phyloP scores from a whole-genome alignment of 2,797 vertebrate species.

The Myotis pilosus region DNA sequence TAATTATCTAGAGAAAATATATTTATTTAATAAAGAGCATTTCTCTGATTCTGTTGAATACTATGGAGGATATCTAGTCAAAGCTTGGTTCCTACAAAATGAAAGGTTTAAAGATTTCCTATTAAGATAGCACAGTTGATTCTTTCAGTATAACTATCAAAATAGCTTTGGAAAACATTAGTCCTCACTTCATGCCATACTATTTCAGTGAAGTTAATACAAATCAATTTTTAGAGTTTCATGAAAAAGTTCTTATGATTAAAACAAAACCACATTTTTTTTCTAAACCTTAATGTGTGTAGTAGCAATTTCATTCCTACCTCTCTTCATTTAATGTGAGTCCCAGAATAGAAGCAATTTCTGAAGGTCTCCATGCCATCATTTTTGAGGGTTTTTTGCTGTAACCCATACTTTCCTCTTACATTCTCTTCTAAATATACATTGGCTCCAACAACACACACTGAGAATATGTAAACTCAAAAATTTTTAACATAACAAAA shows the following conservation, averaged over 20 bases:
- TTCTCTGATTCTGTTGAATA: not conserved
- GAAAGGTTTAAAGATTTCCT: not conserved
- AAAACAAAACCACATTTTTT: not conserved
- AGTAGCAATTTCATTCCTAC: not conserved
- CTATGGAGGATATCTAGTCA: not conserved
- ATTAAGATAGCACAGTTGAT: not conserved
- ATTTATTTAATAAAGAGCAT: not conserved
- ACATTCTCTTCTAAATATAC: not conserved
- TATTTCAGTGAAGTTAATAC: not conserved
- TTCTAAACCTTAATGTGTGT: constrained; percentile 11
- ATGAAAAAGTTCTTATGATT: not conserved
- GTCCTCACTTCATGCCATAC: not conserved
- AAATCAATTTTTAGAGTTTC: not conserved
- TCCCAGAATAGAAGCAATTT: not conserved
- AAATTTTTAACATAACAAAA: not conserved
- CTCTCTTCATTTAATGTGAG: not conserved
- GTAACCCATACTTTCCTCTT: not conserved
- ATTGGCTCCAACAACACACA: not conserved
- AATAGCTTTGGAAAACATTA: not conserved
- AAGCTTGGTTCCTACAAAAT: not conserved
- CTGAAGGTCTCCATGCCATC: not conserved
- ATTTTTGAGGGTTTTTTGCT: not conserved
- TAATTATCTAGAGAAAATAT: not conserved
- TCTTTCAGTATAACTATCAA: not conserved
- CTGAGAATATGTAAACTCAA: not conserved